Conservation (phyloP, 2,113 vertebrate species). For the Petrocephalus microphthalmus region DNA sequence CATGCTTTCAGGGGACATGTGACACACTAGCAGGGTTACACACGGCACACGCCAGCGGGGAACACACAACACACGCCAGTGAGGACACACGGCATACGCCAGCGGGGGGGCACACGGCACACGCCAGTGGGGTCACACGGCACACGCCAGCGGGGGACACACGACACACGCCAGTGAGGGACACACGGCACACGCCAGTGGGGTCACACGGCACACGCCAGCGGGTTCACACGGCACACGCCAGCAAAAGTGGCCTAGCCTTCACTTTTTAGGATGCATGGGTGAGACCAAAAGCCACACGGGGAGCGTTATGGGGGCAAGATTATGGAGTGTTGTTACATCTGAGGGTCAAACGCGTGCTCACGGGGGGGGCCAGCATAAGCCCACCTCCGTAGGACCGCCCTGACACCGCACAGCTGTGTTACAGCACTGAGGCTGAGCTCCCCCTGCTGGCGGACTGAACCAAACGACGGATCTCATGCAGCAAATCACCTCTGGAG, state of each 20-base stretch:
- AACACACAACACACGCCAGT: neutral
- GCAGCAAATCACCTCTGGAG: slow-evolving; percentile 95
- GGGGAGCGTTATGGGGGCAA: neutral
- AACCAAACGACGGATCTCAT: slow-evolving; percentile 42
- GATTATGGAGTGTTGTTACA: neutral
- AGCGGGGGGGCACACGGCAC: neutral
- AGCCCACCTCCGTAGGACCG: neutral
- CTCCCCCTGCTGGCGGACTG: slow-evolving; percentile 26
- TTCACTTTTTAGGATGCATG: neutral
- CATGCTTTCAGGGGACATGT: neutral
- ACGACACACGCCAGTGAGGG: neutral
- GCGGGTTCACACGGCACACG: too few relatives aligned
- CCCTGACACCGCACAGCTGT: neutral
- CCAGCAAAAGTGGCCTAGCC: neutral
- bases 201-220: neutral
- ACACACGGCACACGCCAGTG: neutral
- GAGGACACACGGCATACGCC: neutral
- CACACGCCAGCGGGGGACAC: neutral
- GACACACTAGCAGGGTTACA: neutral
- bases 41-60: neutral
- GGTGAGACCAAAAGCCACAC: neutral
- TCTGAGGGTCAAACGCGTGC: neutral
- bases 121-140: neutral
- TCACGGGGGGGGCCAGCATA: neutral
- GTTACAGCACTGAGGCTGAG: neutral